These are phyloP conservation scores for Falco cherrug DNA, from an alignment of 2,797 vertebrate species.

Conservation along the genomic window DNA sequence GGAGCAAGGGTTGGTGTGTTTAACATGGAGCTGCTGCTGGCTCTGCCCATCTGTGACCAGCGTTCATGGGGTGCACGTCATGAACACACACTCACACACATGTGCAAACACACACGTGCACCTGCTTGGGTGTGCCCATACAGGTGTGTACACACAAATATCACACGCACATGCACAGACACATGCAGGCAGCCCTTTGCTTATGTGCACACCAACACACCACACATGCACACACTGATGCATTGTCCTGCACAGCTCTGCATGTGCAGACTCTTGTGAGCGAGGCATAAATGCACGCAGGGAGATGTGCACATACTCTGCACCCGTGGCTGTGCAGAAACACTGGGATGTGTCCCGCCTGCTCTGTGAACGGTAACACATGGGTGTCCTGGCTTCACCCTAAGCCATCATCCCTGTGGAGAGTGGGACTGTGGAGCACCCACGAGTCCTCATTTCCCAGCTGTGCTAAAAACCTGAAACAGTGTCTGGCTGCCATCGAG, in stretches of 20 bases:
- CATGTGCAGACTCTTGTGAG: neutral
- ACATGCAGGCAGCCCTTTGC: neutral
- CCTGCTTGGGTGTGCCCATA: accelerated
- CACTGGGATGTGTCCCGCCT: accelerated
- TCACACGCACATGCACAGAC: accelerated
- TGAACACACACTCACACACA: accelerated
- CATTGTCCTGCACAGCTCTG: neutral
- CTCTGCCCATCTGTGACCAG: neutral
- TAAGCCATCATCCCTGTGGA: neutral
- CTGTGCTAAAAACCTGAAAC: neutral
- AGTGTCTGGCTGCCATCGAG: neutral
- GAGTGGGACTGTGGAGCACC: neutral
- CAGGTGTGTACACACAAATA: accelerated
- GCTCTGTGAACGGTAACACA: neutral
- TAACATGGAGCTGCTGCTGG: neutral
- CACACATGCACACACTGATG: accelerated
- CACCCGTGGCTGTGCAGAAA: neutral
- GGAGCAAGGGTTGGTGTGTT: neutral
- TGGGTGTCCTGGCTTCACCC: neutral
- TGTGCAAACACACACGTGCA: neutral
- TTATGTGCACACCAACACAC: accelerated
- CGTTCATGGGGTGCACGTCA: accelerated
- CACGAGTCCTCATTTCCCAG: neutral
- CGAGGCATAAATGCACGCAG: too few relatives aligned
- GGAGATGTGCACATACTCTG: neutral